Evolutionary conservation across 2,888 invertebrate species (phyloP).

Genomic region (Drosophila kanekoi): DNA sequence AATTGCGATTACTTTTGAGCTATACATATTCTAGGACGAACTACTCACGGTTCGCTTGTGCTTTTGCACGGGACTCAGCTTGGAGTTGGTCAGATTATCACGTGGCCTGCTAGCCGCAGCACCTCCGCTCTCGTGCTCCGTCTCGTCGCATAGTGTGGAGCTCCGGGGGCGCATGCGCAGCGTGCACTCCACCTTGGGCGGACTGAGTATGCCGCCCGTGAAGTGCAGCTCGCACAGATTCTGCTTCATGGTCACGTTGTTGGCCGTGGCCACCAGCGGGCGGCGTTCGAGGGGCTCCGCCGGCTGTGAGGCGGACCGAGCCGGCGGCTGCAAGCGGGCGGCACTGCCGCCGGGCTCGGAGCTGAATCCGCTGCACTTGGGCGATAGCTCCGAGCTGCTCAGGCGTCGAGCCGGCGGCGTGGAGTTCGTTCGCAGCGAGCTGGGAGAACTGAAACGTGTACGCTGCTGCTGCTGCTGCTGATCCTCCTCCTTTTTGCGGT

Average conservation of each 20-base stretch:
- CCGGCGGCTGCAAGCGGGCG: neutral
- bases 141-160: constrained; percentile 79
- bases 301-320: constrained; percentile 57
- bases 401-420: constrained; percentile 46
- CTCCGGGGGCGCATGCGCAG: constrained; percentile 77
- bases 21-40: neutral
- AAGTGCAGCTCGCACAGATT: constrained; percentile 83
- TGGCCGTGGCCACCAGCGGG: constrained; percentile 72
- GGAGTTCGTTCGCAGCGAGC: constrained; percentile 58
- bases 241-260: constrained; percentile 82
- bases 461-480: constrained; percentile 66
- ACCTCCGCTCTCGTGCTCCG: constrained; percentile 13
- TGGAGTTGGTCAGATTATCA: constrained; percentile 63
- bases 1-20: constrained; percentile 2
- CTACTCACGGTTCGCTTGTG: constrained; percentile 75
- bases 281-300: constrained; percentile 42
- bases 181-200: constrained; percentile 76
- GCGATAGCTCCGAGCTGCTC: constrained; percentile 70
- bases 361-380: constrained; percentile 59
- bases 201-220: constrained; percentile 68
- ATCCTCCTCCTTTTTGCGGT: constrained; percentile 83
- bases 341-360: constrained; percentile 56
- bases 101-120: constrained; percentile 21
- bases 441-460: constrained; percentile 73
- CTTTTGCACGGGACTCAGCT: constrained; percentile 81